A percentile compares a stretch with the other conserved stretches of the same genome.
phyloP scores from a whole-genome alignment of 2,113 vertebrate genomes.

The Brachyhypopomus gauderio region DNA sequence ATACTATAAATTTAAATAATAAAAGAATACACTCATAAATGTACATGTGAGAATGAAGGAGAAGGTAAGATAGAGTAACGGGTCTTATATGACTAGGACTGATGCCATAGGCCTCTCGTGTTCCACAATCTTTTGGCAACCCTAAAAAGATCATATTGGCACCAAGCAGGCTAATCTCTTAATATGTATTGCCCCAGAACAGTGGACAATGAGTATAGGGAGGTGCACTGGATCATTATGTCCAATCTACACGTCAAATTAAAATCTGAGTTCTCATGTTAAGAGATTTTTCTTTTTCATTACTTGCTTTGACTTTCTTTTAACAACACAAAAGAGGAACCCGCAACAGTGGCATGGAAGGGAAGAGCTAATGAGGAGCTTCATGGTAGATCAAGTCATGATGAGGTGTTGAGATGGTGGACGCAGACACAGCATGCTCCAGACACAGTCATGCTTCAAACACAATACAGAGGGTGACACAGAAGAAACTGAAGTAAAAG shows the following conservation, averaged over 20 bases:
- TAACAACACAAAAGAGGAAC: conserved; percentile 84
- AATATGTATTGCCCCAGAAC: conserved; percentile 69
- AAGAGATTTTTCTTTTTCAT: conserved; percentile 58
- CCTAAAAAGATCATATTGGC: conserved; percentile 72
- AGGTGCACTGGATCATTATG: conserved; percentile 70
- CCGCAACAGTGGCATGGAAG: conserved; percentile 80
- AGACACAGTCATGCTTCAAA: conserved; percentile 85
- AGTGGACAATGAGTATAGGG: conserved; percentile 77
- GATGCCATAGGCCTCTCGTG: conserved; percentile 80
- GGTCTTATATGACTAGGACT: conserved; percentile 81
- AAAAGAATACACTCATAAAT: neutral
- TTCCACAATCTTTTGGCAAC: conserved; percentile 79
- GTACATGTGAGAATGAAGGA: neutral
- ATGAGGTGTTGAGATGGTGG: conserved; percentile 68
- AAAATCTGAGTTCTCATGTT: conserved; percentile 52
- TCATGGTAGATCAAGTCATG: conserved; percentile 75
- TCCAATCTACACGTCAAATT: conserved; percentile 69
- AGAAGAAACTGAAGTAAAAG: conserved; percentile 52
- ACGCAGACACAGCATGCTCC: conserved; percentile 87
- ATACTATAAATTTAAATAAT: neutral
- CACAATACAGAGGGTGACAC: conserved; percentile 76
- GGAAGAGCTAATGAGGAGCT: conserved; percentile 78
- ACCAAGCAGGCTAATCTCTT: conserved; percentile 68
- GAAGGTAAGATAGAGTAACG: conserved; percentile 68
- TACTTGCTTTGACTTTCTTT: conserved; percentile 65